These are phyloP conservation scores for Hephaestus fuliginosus DNA, from an alignment of 2,797 vertebrate species.

Conservation along the genomic window DNA sequence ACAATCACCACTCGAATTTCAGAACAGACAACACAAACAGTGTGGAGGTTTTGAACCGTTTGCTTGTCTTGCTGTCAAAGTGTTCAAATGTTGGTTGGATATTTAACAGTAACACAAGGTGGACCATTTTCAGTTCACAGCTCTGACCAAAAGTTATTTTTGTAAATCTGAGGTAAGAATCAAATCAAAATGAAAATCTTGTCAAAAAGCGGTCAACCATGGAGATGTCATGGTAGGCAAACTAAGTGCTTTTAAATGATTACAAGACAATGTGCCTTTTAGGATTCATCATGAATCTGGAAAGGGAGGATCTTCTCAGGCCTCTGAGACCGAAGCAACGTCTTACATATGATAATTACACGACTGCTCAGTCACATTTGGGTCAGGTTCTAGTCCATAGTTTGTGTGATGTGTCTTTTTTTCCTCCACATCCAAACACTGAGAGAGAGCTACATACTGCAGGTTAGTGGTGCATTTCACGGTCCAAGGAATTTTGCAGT, in stretches of 20 bases:
- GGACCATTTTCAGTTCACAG: not conserved
- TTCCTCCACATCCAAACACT: slow-evolving; percentile 12
- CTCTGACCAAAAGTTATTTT: not conserved
- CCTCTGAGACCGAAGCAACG: not conserved
- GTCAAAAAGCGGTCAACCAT: not conserved
- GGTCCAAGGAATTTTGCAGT: slow-evolving; percentile 52
- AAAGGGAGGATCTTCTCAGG: not conserved
- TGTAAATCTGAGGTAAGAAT: not conserved
- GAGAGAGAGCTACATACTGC: slow-evolving; percentile 68
- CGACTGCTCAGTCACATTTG: not conserved
- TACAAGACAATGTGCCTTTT: not conserved
- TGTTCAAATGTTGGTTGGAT: not conserved
- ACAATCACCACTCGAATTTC: slow-evolving; percentile 13
- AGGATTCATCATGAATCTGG: not conserved
- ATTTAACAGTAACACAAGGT: not conserved
- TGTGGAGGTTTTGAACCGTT: not conserved
- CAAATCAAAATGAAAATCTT: not conserved
- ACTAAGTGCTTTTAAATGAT: not conserved
- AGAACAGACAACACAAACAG: not conserved
- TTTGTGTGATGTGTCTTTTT: slow-evolving; percentile 3
- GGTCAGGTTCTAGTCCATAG: not conserved
- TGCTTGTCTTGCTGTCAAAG: not conserved
- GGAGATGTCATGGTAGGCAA: not conserved
- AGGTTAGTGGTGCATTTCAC: slow-evolving; percentile 76
- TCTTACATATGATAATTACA: not conserved